Evolutionary conservation across 2,113 vertebrate species (phyloP), one percentile per base, ranked within the genome.

Genomic region (Apistogramma diplotaenia): DNA sequence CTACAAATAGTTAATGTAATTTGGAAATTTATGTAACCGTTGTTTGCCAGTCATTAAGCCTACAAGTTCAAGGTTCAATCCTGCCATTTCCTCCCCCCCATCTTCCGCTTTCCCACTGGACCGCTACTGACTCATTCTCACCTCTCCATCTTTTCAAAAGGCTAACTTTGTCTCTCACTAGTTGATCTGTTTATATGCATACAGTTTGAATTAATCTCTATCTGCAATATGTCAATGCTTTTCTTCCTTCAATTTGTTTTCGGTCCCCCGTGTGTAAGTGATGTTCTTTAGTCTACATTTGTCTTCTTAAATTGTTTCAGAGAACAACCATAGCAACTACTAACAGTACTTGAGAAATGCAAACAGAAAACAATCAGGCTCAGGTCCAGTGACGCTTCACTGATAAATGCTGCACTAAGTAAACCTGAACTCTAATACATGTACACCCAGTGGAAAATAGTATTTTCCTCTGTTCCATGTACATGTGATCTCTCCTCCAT

Each of bases 321-420:
- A 33, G 7, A 72, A 62, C 19, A 18, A 40, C 35, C 67, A 77
- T 54, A 59, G 77, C 62, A 81, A 65, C 46, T 70, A 72, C 65
- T 62, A 13, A 46, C 19, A 46, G 51, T 56, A 53, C 40, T 65
- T 29, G 15, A 61, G 67, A 84, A 89, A 77, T 55, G 74, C 79
- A 88, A 85, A 85, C 51, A 67, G 40, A 79, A 76, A 84, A 82
- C 13, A 72, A 87, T 80, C 67, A 79, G 76, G 75, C 80, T 85
- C 51, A 65, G 55, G 46, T 65, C 37, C 35, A 25, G 23, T 18
- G 57, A 82, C 15, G 58, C 11, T 79, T 60, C 61, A n/a, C 46
- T n/a, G 73, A 78, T 62, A 58, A 25, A 74, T 56, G 7, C 19
- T 43, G 73, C 55, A 70, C 57, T 61, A 61, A 57, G 43, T 10